phyloP scores from a whole-genome alignment of 2,797 vertebrate species.

The Rhabdophis nuchalis region DNA sequence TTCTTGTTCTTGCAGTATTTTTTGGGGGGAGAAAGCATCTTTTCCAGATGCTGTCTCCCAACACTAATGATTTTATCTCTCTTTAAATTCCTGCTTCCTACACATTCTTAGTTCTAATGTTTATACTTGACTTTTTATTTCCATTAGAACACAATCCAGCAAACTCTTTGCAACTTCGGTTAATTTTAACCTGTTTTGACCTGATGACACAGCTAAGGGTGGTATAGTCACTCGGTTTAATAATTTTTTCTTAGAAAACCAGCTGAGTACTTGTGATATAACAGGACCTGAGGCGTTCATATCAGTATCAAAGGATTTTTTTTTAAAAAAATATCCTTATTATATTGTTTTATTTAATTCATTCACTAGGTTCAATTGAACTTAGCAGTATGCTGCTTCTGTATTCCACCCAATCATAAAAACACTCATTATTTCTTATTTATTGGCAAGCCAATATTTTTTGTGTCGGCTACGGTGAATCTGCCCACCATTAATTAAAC shows the following conservation, averaged over 20 bases:
- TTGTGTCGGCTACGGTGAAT: conserved; percentile 56
- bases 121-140: conserved; percentile 9
- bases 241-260: background rate
- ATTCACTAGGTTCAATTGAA: conserved; percentile 14
- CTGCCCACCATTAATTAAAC: conserved; percentile 52
- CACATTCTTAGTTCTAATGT: conserved; percentile 1
- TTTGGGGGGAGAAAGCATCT: background rate
- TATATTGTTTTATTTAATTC: conserved; percentile 14
- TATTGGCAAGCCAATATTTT: conserved; percentile 61
- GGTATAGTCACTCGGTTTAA: background rate
- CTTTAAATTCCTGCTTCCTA: background rate
- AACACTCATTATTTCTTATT: conserved; percentile 67
- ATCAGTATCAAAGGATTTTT: background rate
- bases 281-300: background rate
- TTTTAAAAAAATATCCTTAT: background rate
- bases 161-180: background rate
- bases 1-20: background rate
- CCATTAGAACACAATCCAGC: conserved; percentile 1
- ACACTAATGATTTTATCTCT: background rate
- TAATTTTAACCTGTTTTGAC: conserved; percentile 5
- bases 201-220: background rate
- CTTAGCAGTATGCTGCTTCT: conserved; percentile 56
- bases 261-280: background rate
- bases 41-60: background rate
- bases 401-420: conserved; percentile 64